These are phyloP conservation scores for Telenomus remus DNA, from an alignment of 1,140 invertebrate genomes.

Conservation along the genomic window DNA sequence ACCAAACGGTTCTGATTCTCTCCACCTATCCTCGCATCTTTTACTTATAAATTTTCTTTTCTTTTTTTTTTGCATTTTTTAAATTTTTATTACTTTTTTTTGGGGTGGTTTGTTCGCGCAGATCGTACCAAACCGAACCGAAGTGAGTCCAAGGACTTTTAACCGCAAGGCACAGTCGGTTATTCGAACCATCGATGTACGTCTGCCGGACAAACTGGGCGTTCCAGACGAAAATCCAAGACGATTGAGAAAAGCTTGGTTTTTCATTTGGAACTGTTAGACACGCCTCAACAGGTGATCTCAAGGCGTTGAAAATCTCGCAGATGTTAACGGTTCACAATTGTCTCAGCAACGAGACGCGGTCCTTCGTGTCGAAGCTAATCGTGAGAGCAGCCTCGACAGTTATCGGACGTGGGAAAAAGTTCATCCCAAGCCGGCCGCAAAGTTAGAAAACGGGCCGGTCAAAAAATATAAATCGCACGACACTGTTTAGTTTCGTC, in stretches of 20 bases:
- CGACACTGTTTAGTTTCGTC: constrained; percentile 18
- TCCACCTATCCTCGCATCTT: constrained; percentile 17
- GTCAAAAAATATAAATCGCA: constrained; percentile 7
- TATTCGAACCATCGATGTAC: constrained; percentile 16
- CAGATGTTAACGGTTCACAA: constrained; percentile 13
- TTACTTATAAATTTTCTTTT: constrained; percentile 12
- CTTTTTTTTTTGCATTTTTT: constrained; percentile 14
- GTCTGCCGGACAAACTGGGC: background rate
- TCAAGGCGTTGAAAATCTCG: background rate
- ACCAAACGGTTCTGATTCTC: constrained; percentile 29
- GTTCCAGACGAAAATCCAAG: constrained; percentile 8
- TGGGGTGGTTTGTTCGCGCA: background rate
- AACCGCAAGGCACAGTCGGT: constrained; percentile 20
- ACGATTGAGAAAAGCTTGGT: background rate
- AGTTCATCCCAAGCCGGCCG: background rate
- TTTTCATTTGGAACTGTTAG: constrained; percentile 4
- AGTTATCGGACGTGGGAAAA: background rate
- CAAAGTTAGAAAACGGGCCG: background rate
- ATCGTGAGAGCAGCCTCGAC: background rate
- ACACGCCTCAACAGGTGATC: constrained; percentile 4
- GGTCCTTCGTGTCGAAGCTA: constrained; percentile 6
- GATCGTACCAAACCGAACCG: constrained; percentile 5
- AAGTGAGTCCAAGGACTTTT: constrained; percentile 18
- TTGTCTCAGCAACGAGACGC: background rate
- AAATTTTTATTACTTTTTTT: constrained; percentile 19